Evolutionary conservation across 1,140 invertebrate genomes (phyloP).

Genomic region (Gonioctena quinquepunctata): DNA sequence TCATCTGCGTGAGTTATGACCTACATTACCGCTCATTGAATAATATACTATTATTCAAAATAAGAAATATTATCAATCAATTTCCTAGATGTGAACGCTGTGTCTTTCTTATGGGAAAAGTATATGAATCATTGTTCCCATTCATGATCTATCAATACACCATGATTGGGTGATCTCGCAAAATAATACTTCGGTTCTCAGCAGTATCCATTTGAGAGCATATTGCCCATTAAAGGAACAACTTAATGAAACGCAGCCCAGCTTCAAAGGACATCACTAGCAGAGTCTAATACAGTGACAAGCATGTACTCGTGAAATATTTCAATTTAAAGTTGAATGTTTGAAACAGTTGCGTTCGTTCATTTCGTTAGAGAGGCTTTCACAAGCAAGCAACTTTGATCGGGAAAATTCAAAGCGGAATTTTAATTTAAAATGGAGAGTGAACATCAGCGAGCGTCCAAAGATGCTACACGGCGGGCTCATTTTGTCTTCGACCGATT

Average conservation of each 20-base stretch:
- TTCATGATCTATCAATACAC: no score
- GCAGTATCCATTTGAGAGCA: no score
- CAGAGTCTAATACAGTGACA: slow-evolving; percentile 14
- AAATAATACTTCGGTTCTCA: no score
- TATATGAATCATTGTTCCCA: no score
- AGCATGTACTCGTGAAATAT: slow-evolving; percentile 27
- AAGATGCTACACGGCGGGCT: slow-evolving; percentile 21
- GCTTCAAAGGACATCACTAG: not conserved
- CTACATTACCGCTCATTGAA: no score
- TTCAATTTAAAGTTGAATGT: slow-evolving; percentile 36
- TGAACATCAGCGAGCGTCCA: slow-evolving; percentile 28
- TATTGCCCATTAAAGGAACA: no score
- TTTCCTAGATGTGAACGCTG: no score
- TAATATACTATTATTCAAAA: no score
- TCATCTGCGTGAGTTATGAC: no score
- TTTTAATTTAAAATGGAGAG: slow-evolving; percentile 46
- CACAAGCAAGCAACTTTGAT: slow-evolving; percentile 39
- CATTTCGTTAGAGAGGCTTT: slow-evolving; percentile 30
- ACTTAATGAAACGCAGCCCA: not conserved
- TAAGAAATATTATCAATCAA: no score
- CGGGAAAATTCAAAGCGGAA: slow-evolving; percentile 43
- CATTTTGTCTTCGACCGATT: slow-evolving; percentile 22
- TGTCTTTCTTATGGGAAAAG: no score
- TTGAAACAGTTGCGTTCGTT: slow-evolving; percentile 30
- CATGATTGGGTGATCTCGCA: no score